A percentile compares a stretch with the other conserved stretches of the same genome.
These are phyloP conservation scores for Cantharis nigra DNA, from an alignment of 2,888 invertebrate genomes.

Conservation along the genomic window DNA sequence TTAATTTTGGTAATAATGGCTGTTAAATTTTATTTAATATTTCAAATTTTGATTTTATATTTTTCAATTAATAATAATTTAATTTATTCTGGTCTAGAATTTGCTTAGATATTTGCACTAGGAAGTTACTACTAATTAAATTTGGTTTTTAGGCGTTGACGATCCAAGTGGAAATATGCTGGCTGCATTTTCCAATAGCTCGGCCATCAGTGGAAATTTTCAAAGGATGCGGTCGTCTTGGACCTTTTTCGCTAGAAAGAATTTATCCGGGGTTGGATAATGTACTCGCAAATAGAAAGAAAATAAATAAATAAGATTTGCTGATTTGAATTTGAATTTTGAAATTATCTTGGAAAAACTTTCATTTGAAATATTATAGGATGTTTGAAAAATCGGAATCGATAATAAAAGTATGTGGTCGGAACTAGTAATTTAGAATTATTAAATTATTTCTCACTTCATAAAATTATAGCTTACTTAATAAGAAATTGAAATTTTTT, in stretches of 20 bases:
- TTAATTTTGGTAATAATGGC: too few relatives aligned
- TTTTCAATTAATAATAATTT: too few relatives aligned
- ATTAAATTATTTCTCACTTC: not conserved
- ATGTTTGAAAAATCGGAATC: not conserved
- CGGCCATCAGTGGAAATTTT: too few relatives aligned
- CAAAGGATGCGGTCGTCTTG: too few relatives aligned
- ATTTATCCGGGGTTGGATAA: too few relatives aligned
- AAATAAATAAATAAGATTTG: not conserved
- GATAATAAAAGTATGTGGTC: not conserved
- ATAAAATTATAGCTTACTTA: not conserved
- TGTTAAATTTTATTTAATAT: too few relatives aligned
- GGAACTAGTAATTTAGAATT: not conserved
- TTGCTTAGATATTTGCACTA: not conserved
- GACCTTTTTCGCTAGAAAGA: too few relatives aligned
- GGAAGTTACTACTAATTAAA: not conserved
- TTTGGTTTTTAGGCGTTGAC: not conserved
- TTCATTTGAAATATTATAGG: not conserved
- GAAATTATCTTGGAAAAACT: not conserved
- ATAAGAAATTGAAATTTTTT: not conserved
- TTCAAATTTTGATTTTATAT: too few relatives aligned
- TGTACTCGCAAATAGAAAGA: too few relatives aligned
- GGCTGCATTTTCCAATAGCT: not conserved
- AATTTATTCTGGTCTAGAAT: not conserved
- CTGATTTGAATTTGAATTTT: not conserved
- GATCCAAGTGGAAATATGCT: not conserved